Evolutionary conservation across 1,140 invertebrate species (phyloP), one percentile per base, ranked within the genome.

Genomic region (Drosophila tristis): DNA sequence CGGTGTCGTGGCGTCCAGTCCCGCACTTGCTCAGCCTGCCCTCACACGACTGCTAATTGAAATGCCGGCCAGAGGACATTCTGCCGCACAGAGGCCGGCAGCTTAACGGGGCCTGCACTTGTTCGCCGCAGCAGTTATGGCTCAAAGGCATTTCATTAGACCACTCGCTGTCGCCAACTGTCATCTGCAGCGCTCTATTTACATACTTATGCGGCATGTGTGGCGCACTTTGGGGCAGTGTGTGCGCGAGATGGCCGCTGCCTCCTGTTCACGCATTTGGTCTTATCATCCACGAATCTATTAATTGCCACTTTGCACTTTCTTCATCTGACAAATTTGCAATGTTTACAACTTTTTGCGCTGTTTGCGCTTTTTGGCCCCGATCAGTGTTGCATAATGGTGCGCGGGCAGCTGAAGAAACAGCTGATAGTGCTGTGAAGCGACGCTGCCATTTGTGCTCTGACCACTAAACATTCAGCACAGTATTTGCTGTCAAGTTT

Each of bases 111-210:
- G 23, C 54, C 54, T 43, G 35, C 61, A 67, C 74, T 73, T 58
- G 74, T 51, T 68, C 53, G 61, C 70, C 66, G 57, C 72, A 76
- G 82, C 60, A 20, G 20, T 9, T 13, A 5, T 13, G 13, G 82
- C 60, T 67, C 82, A 82, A 82, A 82, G 63, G 72, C 82, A 87
- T 86, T 86, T 89, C 82, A 86, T 86, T 86, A 86, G 78, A 78
- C 74, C 82, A 78, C 87, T 82, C 2, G n/a, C n/a, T n/a, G n/a
- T n/a, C n/a, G 2, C 20, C 20, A 87, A 76, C 65, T 89, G 82
- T 89, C 82, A 87, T 61, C 65, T 82, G 78, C 82, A 86, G 8
- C 16, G 45, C 26, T 4, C 25, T 31, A 31, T 20, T 7, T 53
- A 35, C 8, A 35, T 31, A 20, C 11, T 31, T 31, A 20, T 20